Base-by-base conservation (phyloP, 2,888 invertebrate species). In the Calameuta idolon region DNA sequence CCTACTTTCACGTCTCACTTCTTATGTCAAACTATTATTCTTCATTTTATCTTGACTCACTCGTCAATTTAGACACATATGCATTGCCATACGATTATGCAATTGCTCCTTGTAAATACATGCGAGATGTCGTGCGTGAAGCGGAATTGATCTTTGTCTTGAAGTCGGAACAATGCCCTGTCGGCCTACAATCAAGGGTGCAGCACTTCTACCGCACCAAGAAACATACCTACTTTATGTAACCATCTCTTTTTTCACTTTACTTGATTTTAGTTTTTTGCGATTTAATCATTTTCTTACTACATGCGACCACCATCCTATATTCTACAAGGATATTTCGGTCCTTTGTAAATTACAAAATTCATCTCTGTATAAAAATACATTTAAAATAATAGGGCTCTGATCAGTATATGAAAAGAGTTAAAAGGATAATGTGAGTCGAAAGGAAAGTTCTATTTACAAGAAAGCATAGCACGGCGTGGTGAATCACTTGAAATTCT, bases 101-200 rank as follows among this genome's bases (percentile, higher is more conserved):
- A 55, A 9, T 15, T 23, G 23, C 55, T 55, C 9, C 9, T 23
- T 23, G 55, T 55, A 55, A 23, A 55, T 55, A 55, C 23, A 15
- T 55, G 55, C 9, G 23, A 55, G 55, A 55, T 23, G 23, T 55
- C 55, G 55, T 23, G 5, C 23, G 9, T 23, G 1, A 76, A 76
- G 68, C 40, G 34, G 69, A 75, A 37, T 74, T 77, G 78, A 76
- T 55, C 77, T 79, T 75, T 30, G 69, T 34, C 33, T 12, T 30
- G 74, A 23, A 74, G 31, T 79, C 79, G 69, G 77, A 81, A 82
- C 80, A 82, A 81, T 80, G 73, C 77, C 35, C 55, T 68, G 75
- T 73, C 81, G 76, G 75, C 77, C 77, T 77, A 80, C 79, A 76
- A 77, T 75, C 75, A 71, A 74, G 75, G 78, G 80, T 75, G 80